Evolutionary conservation across 2,888 invertebrate species (phyloP).

Genomic region (Tiliacea aurago): DNA sequence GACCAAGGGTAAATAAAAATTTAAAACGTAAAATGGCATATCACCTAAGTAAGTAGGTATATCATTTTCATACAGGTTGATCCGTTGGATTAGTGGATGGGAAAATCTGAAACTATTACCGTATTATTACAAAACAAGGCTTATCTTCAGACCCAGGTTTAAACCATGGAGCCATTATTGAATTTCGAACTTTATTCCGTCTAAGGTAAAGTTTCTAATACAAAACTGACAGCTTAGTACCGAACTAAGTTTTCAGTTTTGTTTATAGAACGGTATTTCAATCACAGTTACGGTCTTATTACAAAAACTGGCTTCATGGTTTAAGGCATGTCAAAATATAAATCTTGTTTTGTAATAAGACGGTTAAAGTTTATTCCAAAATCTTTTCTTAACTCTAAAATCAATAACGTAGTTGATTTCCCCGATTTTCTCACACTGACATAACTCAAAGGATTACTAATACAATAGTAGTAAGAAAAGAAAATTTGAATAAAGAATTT

Average conservation of each 20-base stretch:
- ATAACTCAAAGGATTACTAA: background rate
- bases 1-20: background rate
- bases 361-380: background rate
- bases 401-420: background rate
- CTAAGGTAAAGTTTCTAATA: no score
- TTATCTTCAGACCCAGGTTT: no score
- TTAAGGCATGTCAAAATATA: no score
- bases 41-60: background rate
- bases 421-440: background rate
- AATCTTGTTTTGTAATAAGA: no score
- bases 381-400: background rate
- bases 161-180: no score
- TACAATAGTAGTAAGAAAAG: background rate
- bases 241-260: no score
- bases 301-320: no score
- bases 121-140: no score
- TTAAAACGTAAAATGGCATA: background rate
- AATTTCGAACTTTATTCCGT: no score
- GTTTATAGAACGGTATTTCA: no score
- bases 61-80: background rate
- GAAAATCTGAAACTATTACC: background rate
- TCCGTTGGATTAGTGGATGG: background rate
- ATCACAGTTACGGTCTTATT: no score
- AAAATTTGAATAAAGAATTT: background rate
- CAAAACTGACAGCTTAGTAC: no score